These are phyloP conservation scores for Oceanodroma tethys DNA, from an alignment of 2,113 vertebrate species.

Conservation along the genomic window DNA sequence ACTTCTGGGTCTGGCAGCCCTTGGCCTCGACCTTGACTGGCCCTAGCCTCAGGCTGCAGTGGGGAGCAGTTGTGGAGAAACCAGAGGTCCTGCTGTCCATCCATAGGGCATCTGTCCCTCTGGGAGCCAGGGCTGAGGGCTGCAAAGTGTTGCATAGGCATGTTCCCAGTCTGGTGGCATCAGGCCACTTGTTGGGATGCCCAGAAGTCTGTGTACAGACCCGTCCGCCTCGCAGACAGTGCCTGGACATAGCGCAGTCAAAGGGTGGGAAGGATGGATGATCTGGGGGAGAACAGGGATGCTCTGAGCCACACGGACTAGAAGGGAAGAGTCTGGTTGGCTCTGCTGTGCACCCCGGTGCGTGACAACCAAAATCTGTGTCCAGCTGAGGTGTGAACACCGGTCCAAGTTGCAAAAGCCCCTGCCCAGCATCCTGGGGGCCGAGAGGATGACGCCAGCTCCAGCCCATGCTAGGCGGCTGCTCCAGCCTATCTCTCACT, in stretches of 20 bases:
- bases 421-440: neutral
- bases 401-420: neutral
- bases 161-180: neutral
- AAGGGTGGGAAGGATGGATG: neutral
- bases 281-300: neutral
- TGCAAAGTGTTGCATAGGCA: neutral
- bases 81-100: neutral
- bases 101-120: neutral
- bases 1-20: neutral
- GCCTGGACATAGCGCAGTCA: neutral
- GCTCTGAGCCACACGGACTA: fast-evolving
- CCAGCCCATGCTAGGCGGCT: neutral
- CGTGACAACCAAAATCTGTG: neutral
- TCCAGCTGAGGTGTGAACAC: neutral
- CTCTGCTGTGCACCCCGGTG: neutral
- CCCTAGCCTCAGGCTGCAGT: neutral
- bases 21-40: fast-evolving
- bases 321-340: neutral
- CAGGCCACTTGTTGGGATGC: neutral
- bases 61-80: neutral
- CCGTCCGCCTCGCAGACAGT: fast-evolving
- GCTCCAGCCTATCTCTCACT: neutral
- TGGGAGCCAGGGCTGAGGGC: neutral
- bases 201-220: neutral
- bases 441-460: neutral